Base-by-base conservation (phyloP, 2,888 invertebrate genomes). In the Cheilosia vernalis region DNA sequence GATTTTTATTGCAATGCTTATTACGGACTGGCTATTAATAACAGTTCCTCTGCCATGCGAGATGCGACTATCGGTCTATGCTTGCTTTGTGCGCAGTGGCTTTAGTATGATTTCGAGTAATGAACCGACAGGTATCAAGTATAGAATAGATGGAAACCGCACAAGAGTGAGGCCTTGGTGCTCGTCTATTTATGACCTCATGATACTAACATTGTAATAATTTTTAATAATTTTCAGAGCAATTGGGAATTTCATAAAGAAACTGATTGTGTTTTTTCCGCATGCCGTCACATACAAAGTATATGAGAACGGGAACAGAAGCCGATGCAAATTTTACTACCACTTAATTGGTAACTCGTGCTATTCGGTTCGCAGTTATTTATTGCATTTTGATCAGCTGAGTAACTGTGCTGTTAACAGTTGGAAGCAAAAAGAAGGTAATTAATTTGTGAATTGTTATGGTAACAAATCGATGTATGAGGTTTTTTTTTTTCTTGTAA, bases 1-100 rank as follows among this genome's bases (percentile, higher is more conserved):
- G 33, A 79, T 63, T 83, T 84, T 80, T 84, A 84, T 84, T 80
- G 84, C 80, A 84, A 74, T 80, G 80, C 60, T 80, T 74, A 84
- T 79, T 74, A 79, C 64, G 73, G 42, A 27, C 51, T 73, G 79
- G 79, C 79, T 64, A 53, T 73, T 63, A 79, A 74, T 84, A 51
- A 78, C 70, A 60, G 40, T 84, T 67, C 47, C 49, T 64, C 40
- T 47, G 56, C 40, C 30, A 30, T 17, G 37, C 66, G 7, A 61
- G 30, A 30, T 17, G 37, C 66, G 7, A 61, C 15, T 27, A 37
- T 24, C 19, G 49, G 13, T 17, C 58, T 30, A 15, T 56, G 55
- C 55, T 30, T 56, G 15, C 37, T 58, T 44, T n/a, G 58, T 47
- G 56, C 49, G 37, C 42, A 21, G 15, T 10, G 56, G 70, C 24